Percentiles rank a stretch among this genome's conserved stretches.
phyloP scores from a whole-genome alignment of 1,140 invertebrate species.

The Pogonus chalceus region DNA sequence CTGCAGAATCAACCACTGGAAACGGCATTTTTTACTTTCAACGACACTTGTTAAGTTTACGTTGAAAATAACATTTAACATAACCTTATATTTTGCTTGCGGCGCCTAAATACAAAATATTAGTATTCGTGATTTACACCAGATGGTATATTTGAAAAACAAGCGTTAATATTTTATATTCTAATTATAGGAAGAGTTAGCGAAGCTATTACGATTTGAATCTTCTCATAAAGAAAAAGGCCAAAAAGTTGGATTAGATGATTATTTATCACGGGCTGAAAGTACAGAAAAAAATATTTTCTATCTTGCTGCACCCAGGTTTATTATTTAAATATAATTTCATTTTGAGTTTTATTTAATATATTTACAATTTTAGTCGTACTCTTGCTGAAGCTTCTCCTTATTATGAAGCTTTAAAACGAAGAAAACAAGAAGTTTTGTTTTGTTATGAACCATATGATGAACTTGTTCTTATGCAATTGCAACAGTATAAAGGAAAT shows the following conservation, averaged over 20 bases:
- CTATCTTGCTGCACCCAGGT: constrained; percentile 89
- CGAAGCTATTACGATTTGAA: constrained; percentile 85
- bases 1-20: not conserved
- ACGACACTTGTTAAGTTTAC: too few species aligned
- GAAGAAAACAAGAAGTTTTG: constrained; percentile 80
- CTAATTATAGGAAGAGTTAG: constrained; percentile 72
- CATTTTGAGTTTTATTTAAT: not conserved
- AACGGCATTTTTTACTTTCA: too few species aligned
- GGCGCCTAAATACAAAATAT: too few species aligned
- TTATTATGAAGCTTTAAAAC: constrained; percentile 87
- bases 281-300: constrained; percentile 78
- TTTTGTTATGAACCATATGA: constrained; percentile 95
- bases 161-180: constrained; percentile 19
- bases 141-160: not conserved
- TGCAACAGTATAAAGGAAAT: constrained; percentile 72
- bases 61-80: too few species aligned
- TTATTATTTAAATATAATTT: constrained; percentile 19
- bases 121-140: too few species aligned
- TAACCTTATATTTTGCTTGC: too few species aligned
- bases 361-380: constrained; percentile 50
- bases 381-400: constrained; percentile 84
- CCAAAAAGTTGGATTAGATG: constrained; percentile 67
- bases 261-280: constrained; percentile 66
- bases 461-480: constrained; percentile 86
- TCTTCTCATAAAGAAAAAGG: constrained; percentile 69